Evolutionary conservation across 2,797 vertebrate species (phyloP).

Genomic region (Eupleurogrammus muticus): DNA sequence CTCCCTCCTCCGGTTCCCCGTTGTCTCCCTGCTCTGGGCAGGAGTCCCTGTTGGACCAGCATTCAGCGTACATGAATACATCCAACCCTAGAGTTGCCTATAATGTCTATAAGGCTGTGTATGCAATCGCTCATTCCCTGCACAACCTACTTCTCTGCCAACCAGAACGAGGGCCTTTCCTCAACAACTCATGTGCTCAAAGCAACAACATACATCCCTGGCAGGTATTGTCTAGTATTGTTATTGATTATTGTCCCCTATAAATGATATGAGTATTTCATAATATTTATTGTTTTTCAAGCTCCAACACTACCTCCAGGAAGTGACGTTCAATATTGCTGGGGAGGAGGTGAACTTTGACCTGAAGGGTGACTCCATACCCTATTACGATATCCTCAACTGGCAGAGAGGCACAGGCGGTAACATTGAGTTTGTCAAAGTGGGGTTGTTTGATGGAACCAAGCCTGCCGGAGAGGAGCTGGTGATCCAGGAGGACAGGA

Average conservation of each 20-base stretch:
- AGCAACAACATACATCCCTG: conserved; percentile 76
- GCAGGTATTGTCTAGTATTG: conserved; percentile 74
- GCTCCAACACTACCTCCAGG: conserved; percentile 83
- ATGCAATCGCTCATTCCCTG: conserved; percentile 83
- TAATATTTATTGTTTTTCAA: conserved; percentile 45
- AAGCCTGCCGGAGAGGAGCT: conserved; percentile 76
- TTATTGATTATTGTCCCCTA: not conserved
- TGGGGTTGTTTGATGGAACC: conserved; percentile 83
- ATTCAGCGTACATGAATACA: conserved; percentile 82
- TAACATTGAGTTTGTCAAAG: conserved; percentile 80
- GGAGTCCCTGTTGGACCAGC: conserved; percentile 69
- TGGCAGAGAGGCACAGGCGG: conserved; percentile 80
- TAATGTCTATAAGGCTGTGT: conserved; percentile 83
- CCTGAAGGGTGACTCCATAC: conserved; percentile 81
- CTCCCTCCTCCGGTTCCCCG: conserved; percentile 20
- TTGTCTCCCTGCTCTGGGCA: conserved; percentile 73
- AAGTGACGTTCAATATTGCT: conserved; percentile 76
- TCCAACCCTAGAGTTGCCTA: conserved; percentile 82
- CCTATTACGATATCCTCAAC: conserved; percentile 85
- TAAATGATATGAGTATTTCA: not conserved
- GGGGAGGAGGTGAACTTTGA: conserved; percentile 84
- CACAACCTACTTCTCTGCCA: conserved; percentile 80
- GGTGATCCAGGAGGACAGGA: conserved; percentile 77
- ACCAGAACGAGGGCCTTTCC: conserved; percentile 75
- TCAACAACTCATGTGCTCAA: conserved; percentile 76